phyloP scores from a whole-genome alignment of 2,888 invertebrate genomes.

The Serripes groenlandicus region DNA sequence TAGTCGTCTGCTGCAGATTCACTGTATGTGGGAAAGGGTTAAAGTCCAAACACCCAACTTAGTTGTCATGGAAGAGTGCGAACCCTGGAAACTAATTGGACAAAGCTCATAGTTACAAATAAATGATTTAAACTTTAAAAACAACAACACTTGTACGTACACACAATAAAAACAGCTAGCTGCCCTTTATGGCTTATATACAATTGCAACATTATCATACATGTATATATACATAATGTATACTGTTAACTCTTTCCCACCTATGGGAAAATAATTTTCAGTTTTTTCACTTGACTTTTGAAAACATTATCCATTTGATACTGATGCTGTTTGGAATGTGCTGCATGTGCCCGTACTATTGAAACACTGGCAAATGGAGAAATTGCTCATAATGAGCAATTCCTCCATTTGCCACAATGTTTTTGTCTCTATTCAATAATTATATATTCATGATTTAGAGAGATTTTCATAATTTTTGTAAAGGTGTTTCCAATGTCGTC shows the following conservation, averaged over 20 bases:
- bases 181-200: background rate
- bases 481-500: too few relatives aligned
- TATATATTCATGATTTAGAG: background rate
- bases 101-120: background rate
- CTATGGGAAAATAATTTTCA: background rate
- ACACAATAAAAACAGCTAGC: background rate
- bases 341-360: background rate
- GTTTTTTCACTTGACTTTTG: background rate
- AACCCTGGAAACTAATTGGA: background rate
- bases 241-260: background rate
- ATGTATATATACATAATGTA: background rate
- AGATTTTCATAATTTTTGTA: too few relatives aligned
- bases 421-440: background rate
- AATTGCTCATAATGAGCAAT: background rate
- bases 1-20: too few relatives aligned
- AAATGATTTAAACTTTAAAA: background rate
- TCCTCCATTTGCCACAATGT: background rate
- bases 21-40: too few relatives aligned
- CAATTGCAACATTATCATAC: background rate
- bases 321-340: background rate
- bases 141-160: background rate
- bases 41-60: too few relatives aligned
- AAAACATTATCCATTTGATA: background rate
- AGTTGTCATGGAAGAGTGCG: too few relatives aligned
- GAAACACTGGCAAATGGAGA: conserved; percentile 6